Evolutionary conservation across 2,113 vertebrate genomes (phyloP).

Genomic region (Progne subis): DNA sequence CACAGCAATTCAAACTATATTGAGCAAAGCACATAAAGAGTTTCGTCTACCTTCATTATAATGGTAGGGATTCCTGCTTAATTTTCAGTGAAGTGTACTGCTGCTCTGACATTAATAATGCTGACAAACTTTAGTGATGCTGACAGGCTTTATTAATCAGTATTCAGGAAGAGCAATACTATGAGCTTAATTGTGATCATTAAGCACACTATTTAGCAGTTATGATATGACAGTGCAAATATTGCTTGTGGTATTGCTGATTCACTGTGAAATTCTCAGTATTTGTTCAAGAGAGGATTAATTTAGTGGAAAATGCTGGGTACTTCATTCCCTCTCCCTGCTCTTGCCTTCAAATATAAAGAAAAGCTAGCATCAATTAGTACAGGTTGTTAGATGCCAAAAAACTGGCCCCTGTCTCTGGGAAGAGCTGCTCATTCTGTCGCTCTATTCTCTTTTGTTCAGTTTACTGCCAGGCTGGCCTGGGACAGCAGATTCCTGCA

Average conservation of each 20-base stretch:
- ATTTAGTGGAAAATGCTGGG: neutral
- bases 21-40: constrained; percentile 54
- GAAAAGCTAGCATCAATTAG: neutral
- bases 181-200: constrained; percentile 24
- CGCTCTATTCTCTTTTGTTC: neutral
- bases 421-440: neutral
- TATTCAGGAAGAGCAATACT: neutral
- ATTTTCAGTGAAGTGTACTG: constrained; percentile 2
- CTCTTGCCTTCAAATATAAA: neutral
- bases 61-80: constrained; percentile 22
- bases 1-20: constrained; percentile 21
- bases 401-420: neutral
- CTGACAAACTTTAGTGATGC: neutral
- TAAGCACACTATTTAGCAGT: neutral
- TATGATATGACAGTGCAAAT: constrained; percentile 32
- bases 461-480: neutral
- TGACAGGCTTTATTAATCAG: neutral
- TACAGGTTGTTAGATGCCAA: neutral
- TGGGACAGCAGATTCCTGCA: neutral
- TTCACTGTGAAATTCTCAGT: constrained; percentile 22
- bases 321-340: neutral
- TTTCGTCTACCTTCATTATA: constrained; percentile 14
- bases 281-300: constrained; percentile 21
- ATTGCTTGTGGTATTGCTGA: constrained; percentile 8
- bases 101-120: constrained; percentile 10